A percentile compares a stretch with the other conserved stretches of the same genome.
phyloP scores from a whole-genome alignment of 2,888 invertebrate species.

The Drosophila vallismaia region DNA sequence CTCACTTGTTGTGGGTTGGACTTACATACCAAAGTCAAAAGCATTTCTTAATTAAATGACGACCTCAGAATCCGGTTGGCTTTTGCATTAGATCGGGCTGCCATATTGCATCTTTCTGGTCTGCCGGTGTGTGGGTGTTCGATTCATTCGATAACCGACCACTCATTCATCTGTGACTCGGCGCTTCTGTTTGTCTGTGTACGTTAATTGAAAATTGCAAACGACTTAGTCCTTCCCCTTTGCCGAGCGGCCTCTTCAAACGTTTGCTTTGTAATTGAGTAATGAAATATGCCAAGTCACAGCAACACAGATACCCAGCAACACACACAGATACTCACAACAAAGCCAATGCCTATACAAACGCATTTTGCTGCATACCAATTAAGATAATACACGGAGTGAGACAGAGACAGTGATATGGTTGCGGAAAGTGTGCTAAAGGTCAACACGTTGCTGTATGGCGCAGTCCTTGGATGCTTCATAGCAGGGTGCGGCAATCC shows the following conservation, averaged over 20 bases:
- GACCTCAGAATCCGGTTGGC: constrained; percentile 12
- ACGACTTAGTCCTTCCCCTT: constrained; percentile 25
- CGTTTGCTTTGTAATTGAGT: constrained; percentile 72
- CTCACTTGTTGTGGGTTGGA: constrained; percentile 20
- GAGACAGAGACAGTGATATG: background rate
- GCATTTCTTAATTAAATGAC: constrained; percentile 64
- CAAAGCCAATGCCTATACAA: constrained; percentile 2
- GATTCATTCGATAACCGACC: constrained; percentile 15
- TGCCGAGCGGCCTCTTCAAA: constrained; percentile 13
- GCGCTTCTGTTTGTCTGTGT: constrained; percentile 23
- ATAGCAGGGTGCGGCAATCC: constrained; percentile 6
- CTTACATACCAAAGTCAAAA: constrained; percentile 20
- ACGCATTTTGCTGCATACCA: constrained; percentile 41
- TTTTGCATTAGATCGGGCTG: constrained; percentile 34
- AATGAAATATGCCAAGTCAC: constrained; percentile 61
- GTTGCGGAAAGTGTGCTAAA: constrained; percentile 29
- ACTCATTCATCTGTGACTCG: constrained; percentile 16
- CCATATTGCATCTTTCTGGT: constrained; percentile 38
- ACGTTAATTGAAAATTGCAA: constrained; percentile 71
- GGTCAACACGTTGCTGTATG: constrained; percentile 43
- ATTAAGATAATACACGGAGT: constrained; percentile 46
- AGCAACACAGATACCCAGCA: constrained; percentile 10
- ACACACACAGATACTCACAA: constrained; percentile 15
- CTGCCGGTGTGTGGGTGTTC: constrained; percentile 14
- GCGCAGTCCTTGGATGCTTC: constrained; percentile 37